phyloP scores from a whole-genome alignment of 2,797 vertebrate genomes.

The Microtus agrestis region DNA sequence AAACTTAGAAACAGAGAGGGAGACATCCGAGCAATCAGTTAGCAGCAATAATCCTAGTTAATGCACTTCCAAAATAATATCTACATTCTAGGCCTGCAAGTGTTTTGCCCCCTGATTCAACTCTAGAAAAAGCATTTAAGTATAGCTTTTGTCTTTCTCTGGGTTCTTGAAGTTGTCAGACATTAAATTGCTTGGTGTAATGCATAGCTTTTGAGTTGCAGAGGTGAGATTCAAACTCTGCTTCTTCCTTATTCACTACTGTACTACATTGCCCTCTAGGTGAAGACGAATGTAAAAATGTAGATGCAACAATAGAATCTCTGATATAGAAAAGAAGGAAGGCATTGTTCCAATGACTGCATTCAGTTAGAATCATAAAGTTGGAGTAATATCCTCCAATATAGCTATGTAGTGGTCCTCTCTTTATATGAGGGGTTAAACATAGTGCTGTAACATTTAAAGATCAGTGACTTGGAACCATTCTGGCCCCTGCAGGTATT shows the following conservation, averaged over 20 bases:
- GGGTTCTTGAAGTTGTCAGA: neutral
- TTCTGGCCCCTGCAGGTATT: neutral
- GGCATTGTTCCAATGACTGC: neutral
- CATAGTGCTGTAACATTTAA: neutral
- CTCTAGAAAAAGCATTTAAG: neutral
- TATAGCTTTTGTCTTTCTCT: neutral
- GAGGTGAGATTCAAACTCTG: neutral
- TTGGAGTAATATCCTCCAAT: fast-evolving
- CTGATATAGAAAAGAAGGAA: neutral
- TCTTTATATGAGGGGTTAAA: neutral
- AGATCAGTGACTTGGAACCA: neutral
- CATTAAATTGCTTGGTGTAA: neutral
- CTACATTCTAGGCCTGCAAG: neutral
- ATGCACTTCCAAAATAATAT: neutral
- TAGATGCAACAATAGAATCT: neutral
- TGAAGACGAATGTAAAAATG: neutral
- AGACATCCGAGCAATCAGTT: neutral
- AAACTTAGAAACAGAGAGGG: neutral
- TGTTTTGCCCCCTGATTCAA: neutral
- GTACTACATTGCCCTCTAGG: neutral
- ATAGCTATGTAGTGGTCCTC: neutral
- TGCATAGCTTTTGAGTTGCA: neutral
- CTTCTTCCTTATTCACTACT: neutral
- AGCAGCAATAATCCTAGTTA: neutral
- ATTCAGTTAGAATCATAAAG: neutral